phyloP scores from a whole-genome alignment of 2,797 vertebrate species.

The Ceryle rudis region DNA sequence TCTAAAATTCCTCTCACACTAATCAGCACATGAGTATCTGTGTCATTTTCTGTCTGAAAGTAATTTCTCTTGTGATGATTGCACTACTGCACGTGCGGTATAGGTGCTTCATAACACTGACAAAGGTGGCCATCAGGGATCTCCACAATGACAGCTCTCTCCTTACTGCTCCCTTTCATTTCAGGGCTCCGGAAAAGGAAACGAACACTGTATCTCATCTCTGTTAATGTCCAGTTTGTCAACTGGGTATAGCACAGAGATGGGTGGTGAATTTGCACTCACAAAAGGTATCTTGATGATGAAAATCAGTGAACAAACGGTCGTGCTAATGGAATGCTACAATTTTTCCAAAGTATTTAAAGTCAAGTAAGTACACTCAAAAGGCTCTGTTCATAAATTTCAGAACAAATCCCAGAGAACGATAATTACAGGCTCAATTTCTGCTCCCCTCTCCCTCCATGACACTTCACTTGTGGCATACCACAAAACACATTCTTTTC shows the following conservation, averaged over 20 bases:
- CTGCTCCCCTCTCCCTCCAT: neutral
- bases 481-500: neutral
- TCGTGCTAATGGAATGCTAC: accelerated
- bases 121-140: neutral
- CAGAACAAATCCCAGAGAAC: neutral
- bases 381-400: neutral
- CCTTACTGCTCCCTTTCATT: accelerated
- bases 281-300: neutral
- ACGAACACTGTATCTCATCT: neutral
- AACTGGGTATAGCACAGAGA: neutral
- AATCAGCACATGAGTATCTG: neutral
- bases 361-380: neutral
- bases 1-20: neutral
- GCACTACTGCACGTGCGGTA: neutral
- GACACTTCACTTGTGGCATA: neutral
- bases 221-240: neutral
- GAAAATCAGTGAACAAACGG: neutral
- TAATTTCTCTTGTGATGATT: neutral
- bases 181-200: neutral
- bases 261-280: neutral
- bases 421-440: neutral
- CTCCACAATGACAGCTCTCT: neutral
- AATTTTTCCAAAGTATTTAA: neutral
- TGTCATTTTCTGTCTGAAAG: neutral
- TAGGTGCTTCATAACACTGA: accelerated